A percentile compares a stretch with the other conserved stretches of the same genome.
phyloP scores from a whole-genome alignment of 2,797 vertebrate species.

The Chanos chanos region DNA sequence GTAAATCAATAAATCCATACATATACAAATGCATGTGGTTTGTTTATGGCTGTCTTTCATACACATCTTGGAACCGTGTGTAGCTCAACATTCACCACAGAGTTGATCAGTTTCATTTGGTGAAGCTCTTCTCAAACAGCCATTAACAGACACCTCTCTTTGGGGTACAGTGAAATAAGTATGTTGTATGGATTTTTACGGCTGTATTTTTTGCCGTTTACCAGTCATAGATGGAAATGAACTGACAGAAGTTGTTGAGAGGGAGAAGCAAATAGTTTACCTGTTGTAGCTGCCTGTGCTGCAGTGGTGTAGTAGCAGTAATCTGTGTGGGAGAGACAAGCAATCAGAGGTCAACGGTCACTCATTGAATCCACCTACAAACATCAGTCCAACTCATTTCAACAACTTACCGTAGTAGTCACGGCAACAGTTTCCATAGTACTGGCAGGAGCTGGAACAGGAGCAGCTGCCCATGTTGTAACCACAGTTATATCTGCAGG shows the following conservation, averaged over 20 bases:
- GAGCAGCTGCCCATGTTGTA: constrained; percentile 36
- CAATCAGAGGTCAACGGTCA: not conserved
- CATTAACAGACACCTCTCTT: too few relatives aligned
- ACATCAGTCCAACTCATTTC: not conserved
- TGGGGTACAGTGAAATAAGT: too few relatives aligned
- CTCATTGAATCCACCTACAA: constrained; percentile 5
- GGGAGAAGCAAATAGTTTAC: too few relatives aligned
- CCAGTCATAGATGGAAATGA: not conserved
- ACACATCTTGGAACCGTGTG: too few relatives aligned
- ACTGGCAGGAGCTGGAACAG: constrained; percentile 41
- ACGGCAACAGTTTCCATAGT: constrained; percentile 46
- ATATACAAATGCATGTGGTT: too few relatives aligned
- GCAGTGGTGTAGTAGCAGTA: not conserved
- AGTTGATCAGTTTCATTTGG: too few relatives aligned
- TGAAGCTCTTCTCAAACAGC: too few relatives aligned
- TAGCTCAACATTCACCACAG: too few relatives aligned
- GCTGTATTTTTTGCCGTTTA: too few relatives aligned
- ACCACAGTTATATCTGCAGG: constrained; percentile 51
- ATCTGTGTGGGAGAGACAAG: not conserved
- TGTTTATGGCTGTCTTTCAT: too few relatives aligned
- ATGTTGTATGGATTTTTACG: too few relatives aligned
- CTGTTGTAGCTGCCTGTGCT: not conserved
- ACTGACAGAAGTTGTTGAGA: not conserved
- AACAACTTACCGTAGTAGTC: constrained; percentile 43
- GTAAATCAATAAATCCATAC: too few relatives aligned